Base-by-base conservation (phyloP, 2,113 vertebrate species). In the Oplegnathus fasciatus region DNA sequence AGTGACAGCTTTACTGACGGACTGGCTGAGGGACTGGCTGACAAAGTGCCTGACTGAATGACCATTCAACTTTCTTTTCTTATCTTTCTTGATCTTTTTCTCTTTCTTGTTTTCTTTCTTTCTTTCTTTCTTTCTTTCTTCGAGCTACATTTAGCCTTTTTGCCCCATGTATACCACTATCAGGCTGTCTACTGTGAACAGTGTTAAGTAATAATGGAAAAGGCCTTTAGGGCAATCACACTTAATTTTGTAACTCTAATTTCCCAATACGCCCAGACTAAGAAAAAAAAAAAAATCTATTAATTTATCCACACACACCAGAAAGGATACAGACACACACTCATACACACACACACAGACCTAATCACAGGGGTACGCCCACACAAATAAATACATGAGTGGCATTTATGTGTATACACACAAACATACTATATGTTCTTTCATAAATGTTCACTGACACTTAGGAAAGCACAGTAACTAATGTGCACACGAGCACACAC, bases 121-220 rank as follows among this genome's bases (percentile, higher is more conserved):
- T 13, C 14, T 30, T 69, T 61, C n/a, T 44, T 9, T 64, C 24
- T 54, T 67, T 26, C 44, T 68, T 42, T 80, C 66, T 70, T 76
- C 10, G 0, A 81, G 84, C 80, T 62, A 68, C 75, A 37, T 84
- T 77, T 69, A 76, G 72, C 82, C 77, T 71, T 26, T 37, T 22
- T 50, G 68, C 50, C 57, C 78, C 9, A 5, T 28, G 22, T 70
- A 66, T 58, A 75, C 28, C 54, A 9, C 44, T 34, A 17, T 17
- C 61, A 52, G 71, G 58, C 48, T 60, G 52, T 28, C 80, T 80
- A 10, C 61, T 60, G 42, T 37, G 7, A 88, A 75, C 75, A 83
- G 32, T 74, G 40, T 92, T 90, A 88, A 92, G 80, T 90, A 92
- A 90, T 90, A 87, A 89, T 69, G 78, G 73, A 85, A 88, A 75